Evolutionary conservation across 2,113 vertebrate genomes (phyloP).

Genomic region (Carassius carassius): DNA sequence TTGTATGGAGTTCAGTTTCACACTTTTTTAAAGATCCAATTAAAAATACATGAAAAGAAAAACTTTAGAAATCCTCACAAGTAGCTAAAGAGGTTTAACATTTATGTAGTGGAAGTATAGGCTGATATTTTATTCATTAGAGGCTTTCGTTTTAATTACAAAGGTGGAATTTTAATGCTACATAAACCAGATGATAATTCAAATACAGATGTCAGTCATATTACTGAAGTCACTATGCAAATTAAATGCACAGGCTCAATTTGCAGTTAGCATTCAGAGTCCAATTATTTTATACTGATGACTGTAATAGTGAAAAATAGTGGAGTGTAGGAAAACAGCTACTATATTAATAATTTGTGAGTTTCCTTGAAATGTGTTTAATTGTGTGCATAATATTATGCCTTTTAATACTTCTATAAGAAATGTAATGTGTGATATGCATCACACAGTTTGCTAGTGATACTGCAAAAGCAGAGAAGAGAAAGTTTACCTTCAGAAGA

Average conservation of each 20-base stretch:
- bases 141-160: constrained; percentile 64
- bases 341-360: neutral
- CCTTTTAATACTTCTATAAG: neutral
- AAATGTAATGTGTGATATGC: neutral
- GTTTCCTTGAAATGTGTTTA: too few species aligned
- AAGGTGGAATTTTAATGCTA: constrained; percentile 51
- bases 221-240: neutral
- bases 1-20: constrained; percentile 62
- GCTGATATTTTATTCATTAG: constrained; percentile 70
- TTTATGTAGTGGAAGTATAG: constrained; percentile 61
- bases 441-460: neutral
- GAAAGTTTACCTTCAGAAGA: neutral
- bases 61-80: constrained; percentile 57
- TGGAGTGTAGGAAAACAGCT: too few species aligned
- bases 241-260: neutral
- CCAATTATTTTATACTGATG: neutral
- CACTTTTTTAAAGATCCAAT: constrained; percentile 61
- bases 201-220: neutral
- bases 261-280: neutral
- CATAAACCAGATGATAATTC: neutral
- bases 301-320: too few species aligned
- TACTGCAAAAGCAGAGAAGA: constrained; percentile 20
- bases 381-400: neutral
- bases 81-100: constrained; percentile 52
- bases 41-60: constrained; percentile 71